These are phyloP conservation scores for Ormyrus nitidulus DNA, from an alignment of 2,888 invertebrate species.

Conservation along the genomic window DNA sequence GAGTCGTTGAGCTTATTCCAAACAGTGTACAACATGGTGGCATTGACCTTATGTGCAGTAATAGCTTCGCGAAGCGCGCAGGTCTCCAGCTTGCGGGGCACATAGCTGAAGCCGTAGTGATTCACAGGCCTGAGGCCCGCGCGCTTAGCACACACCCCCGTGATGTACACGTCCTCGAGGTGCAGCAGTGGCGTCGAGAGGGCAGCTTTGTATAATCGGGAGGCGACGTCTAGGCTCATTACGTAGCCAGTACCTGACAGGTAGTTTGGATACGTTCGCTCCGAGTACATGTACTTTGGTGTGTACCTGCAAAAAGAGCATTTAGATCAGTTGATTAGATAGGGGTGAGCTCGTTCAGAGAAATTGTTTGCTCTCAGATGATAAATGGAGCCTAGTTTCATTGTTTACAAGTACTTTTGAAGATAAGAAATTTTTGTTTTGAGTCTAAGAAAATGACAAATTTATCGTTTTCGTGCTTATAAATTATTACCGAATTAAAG, in stretches of 20 bases:
- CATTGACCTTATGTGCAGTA: slow-evolving; percentile 78
- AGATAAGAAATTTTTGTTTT: too few relatives aligned
- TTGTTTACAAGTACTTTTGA: too few relatives aligned
- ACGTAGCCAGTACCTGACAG: slow-evolving; percentile 89
- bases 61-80: slow-evolving; percentile 78
- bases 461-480: too few relatives aligned
- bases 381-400: too few relatives aligned
- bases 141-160: slow-evolving; percentile 83
- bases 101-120: slow-evolving; percentile 81
- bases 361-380: too few relatives aligned
- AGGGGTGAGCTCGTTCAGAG: too few relatives aligned
- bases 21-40: slow-evolving; percentile 75
- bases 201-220: slow-evolving; percentile 82
- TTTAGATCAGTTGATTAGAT: too few relatives aligned
- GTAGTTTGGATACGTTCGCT: slow-evolving; percentile 86
- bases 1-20: slow-evolving; percentile 69
- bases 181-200: slow-evolving; percentile 84
- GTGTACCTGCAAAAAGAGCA: slow-evolving; percentile 79
- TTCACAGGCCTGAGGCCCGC: slow-evolving; percentile 80
- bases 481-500: too few relatives aligned
- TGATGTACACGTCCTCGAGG: slow-evolving; percentile 87
- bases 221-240: slow-evolving; percentile 82
- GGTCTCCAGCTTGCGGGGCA: slow-evolving; percentile 75
- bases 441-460: too few relatives aligned
- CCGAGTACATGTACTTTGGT: slow-evolving; percentile 86